These are phyloP conservation scores for Archips crataeganus DNA, from an alignment of 2,888 invertebrate genomes.

Conservation along the genomic window DNA sequence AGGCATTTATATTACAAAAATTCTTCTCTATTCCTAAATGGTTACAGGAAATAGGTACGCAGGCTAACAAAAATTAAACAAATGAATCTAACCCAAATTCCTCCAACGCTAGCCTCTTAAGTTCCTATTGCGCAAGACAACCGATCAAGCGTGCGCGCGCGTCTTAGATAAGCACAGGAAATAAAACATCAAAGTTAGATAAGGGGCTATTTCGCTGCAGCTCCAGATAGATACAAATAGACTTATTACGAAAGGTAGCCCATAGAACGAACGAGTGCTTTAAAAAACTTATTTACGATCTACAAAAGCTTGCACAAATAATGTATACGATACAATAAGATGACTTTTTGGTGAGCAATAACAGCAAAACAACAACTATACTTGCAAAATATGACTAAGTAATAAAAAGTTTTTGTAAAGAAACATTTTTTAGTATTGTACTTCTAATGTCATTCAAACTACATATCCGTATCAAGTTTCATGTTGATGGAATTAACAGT, in stretches of 20 bases:
- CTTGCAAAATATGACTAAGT: too few relatives aligned
- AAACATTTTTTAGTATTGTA: too few relatives aligned
- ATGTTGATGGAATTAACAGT: too few relatives aligned
- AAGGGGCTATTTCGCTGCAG: slow-evolving; percentile 35
- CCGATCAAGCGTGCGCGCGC: slow-evolving; percentile 29
- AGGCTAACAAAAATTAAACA: neutral
- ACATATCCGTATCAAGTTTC: too few relatives aligned
- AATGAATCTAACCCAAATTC: neutral
- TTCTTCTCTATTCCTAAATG: too few relatives aligned
- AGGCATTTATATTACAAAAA: too few relatives aligned
- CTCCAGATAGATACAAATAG: slow-evolving; percentile 36
- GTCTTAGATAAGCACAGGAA: slow-evolving; percentile 71
- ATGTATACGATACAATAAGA: too few relatives aligned
- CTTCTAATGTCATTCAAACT: too few relatives aligned
- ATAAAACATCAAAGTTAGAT: slow-evolving; percentile 75
- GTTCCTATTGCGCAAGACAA: slow-evolving; percentile 21
- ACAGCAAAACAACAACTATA: too few relatives aligned
- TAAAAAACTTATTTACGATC: neutral
- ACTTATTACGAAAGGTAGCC: slow-evolving; percentile 41
- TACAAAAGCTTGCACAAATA: neutral
- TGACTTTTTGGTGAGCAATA: too few relatives aligned
- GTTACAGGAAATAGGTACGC: too few relatives aligned
- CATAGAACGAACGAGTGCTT: slow-evolving; percentile 5
- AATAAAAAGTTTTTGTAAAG: too few relatives aligned
- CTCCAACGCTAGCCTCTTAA: slow-evolving; percentile 7